Base-by-base conservation (phyloP, 2,113 vertebrate genomes). In the Aptenodytes forsteri region DNA sequence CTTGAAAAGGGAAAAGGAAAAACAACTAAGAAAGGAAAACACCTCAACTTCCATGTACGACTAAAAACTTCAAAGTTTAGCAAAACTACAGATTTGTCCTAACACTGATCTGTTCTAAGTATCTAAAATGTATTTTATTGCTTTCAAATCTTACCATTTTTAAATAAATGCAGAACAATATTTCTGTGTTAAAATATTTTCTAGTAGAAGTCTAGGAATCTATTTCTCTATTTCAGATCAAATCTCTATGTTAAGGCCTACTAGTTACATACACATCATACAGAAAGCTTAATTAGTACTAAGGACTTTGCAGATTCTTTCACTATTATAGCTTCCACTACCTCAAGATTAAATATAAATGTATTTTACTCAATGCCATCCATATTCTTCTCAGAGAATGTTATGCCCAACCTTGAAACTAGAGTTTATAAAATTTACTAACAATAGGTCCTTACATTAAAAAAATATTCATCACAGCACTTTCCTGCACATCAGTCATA, bases 41-140 rank as follows among this genome's bases (percentile, higher is more conserved):
- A 84, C 2, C 13, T 65, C 7, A 76, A 26, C 5, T 67, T 42
- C 4, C 5, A 12, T 2, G 2, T 29, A 50, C 0, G 2, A 77
- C 14, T 47, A 40, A 49, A 66, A 87, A 27, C 25, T 14, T 38
- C 2, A 0, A 58, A 73, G 42, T 47, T 64, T 21, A 80, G 17
- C 10, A 46, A 36, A 83, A 62, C 10, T 58, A 55, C 14, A 64
- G 13, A 69, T 69, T 47, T 54, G 1, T 40, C 11, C 30, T 49
- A 64, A 62, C 6, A 36, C 3, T 50, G 9, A 58, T 40, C 7
- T 61, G 3, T 49, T 65, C 5, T 17, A 91, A 52, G 6, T 40
- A 87, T 40, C 7, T 16, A 13, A 87, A 90, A 8, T 25, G 8
- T 10, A 20, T 89, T 67, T 38, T 29, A 81, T 22, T 54, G 29